Evolutionary conservation across 2,113 vertebrate genomes (phyloP).

Genomic region (Paramisgurnus dabryanus): DNA sequence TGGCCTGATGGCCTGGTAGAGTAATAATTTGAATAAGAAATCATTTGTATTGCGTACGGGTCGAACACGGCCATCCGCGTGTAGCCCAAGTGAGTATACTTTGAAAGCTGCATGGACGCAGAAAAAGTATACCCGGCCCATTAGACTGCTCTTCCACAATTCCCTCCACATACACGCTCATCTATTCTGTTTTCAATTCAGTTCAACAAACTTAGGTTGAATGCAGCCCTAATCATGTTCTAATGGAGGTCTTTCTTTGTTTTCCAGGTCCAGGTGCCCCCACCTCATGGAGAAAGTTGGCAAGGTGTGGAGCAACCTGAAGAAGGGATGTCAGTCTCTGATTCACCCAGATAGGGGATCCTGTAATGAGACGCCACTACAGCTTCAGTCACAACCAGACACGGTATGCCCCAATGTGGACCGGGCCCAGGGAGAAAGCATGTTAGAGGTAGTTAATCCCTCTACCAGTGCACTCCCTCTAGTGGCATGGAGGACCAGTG

Average conservation of each 20-base stretch:
- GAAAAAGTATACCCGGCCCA: no score
- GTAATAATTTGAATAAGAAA: no score
- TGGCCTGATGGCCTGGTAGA: no score
- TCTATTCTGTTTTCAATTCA: not conserved
- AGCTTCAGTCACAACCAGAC: constrained; percentile 73
- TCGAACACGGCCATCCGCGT: no score
- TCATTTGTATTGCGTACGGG: no score
- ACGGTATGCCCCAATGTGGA: constrained; percentile 73
- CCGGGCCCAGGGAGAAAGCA: constrained; percentile 70
- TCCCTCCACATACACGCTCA: not conserved
- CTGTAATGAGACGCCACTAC: constrained; percentile 64
- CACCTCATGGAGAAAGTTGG: constrained; percentile 93
- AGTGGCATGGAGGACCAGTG: constrained; percentile 68
- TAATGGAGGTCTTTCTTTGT: constrained; percentile 37
- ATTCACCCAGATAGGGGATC: constrained; percentile 79
- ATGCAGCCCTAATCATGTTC: not conserved
- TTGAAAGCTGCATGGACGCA: no score
- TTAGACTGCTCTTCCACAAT: not conserved
- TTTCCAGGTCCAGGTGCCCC: constrained; percentile 76
- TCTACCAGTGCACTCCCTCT: constrained; percentile 77
- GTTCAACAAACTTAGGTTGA: not conserved
- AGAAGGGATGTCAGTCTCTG: constrained; percentile 94
- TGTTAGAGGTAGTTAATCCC: constrained; percentile 74
- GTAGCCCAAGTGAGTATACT: no score
- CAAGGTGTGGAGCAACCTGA: constrained; percentile 98